Evolutionary conservation across 2,797 vertebrate genomes (phyloP).

Genomic region (Poecilia picta): DNA sequence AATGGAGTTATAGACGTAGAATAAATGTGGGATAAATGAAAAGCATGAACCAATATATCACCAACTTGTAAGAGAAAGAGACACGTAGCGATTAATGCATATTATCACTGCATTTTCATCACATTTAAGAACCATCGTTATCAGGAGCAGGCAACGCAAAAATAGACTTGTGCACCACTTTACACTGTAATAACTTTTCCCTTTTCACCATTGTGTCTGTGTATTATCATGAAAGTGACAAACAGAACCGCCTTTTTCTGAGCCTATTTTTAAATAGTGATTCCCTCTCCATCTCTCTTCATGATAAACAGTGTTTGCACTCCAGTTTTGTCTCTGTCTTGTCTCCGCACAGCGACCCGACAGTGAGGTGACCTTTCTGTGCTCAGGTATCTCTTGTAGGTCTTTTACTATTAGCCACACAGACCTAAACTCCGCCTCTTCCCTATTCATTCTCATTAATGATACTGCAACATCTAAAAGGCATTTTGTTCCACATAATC

Average conservation of each 20-base stretch:
- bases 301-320: not conserved
- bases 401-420: not conserved
- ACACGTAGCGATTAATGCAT: not conserved
- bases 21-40: not conserved
- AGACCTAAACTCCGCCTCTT: not conserved
- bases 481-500: constrained; percentile 1
- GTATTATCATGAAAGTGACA: not conserved
- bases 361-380: constrained; percentile 1
- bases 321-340: not conserved
- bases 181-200: not conserved
- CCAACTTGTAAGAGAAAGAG: constrained; percentile 3
- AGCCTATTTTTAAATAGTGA: not conserved
- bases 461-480: constrained; percentile 7
- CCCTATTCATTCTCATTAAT: constrained; percentile 1
- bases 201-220: not conserved
- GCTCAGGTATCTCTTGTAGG: not conserved
- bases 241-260: not conserved
- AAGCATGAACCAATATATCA: not conserved
- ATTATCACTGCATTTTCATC: not conserved
- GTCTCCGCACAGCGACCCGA: constrained; percentile 12
- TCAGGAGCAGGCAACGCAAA: not conserved
- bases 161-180: not conserved
- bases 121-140: not conserved
- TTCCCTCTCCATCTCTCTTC: not conserved
- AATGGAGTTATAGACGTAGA: not conserved